Base-by-base conservation (phyloP, 1,140 invertebrate species). In the Zaprionus inermis region DNA sequence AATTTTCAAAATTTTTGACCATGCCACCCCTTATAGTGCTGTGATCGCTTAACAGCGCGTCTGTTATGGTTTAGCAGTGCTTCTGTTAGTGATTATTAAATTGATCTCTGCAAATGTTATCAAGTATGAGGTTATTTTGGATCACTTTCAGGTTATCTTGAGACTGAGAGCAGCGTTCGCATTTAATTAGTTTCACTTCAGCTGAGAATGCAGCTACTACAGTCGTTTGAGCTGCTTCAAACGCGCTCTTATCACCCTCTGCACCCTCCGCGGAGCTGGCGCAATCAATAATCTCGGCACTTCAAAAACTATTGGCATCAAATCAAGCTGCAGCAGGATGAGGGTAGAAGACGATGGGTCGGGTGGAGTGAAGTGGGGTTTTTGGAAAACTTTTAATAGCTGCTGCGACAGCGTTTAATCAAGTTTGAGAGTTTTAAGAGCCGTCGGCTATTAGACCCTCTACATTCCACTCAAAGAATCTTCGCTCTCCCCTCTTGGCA, bases 381-480 rank as follows among this genome's bases (percentile, higher is more conserved):
- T 16, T 16, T 16, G 38, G 3, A 52, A 64, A 74, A 74, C 41
- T 74, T 74, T 69, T 69, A 57, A 70, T 69, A 70, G 65, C 57
- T 49, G 64, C 41, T 38, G 38, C 57, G 57, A 56, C 38, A 20
- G 58, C 66, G 66, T 74, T 74, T 74, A 74, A 74, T 74, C 72
- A 74, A 74, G 65, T 70, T 74, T 70, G 66, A 24, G 58, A 74
- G 66, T 70, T 70, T 74, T 74, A 63, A 74, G 69, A 52, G 66
- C 66, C 52, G 55, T 20, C 66, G 61, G 72, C 72, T 70, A 74
- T 63, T 70, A 74, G 41, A 54, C 30, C 36, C 24, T 20, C 32
- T 16, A n/a, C 38, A 44, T 44, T 16, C 38, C n/a, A 44, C 38
- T 16, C n/a, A 16, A 16, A 0, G 3, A 9, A 2, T 9, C n/a